phyloP scores from a whole-genome alignment of 2,113 vertebrate genomes.

The Lucifuga dentata region DNA sequence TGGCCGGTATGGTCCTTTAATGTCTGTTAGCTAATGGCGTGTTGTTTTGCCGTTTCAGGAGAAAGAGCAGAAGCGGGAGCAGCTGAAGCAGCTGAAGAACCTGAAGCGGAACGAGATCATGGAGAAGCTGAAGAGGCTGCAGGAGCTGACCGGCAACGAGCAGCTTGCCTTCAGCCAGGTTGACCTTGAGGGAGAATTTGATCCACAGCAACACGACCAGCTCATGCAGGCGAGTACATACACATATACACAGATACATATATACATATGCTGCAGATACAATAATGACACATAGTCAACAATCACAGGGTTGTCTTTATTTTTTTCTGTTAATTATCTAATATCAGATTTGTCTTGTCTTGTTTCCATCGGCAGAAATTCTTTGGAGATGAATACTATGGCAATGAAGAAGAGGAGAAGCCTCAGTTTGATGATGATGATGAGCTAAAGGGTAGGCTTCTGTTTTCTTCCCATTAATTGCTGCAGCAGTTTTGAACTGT shows the following conservation, averaged over 20 bases:
- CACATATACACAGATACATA: not conserved
- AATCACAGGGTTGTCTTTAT: too few species aligned
- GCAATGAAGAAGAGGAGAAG: constrained; percentile 84
- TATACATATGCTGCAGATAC: too few species aligned
- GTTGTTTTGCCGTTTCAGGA: constrained; percentile 77
- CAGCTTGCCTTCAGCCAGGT: constrained; percentile 81
- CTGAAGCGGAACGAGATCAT: constrained; percentile 89
- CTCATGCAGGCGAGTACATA: constrained; percentile 87
- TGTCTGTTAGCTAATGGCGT: not conserved
- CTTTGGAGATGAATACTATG: constrained; percentile 89
- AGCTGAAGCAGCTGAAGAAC: constrained; percentile 93
- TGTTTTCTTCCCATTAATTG: not conserved
- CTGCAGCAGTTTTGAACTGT: not conserved
- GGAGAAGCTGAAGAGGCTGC: constrained; percentile 86
- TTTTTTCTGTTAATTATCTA: too few species aligned
- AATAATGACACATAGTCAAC: not conserved
- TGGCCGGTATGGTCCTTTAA: too few species aligned
- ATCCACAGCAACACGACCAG: constrained; percentile 86
- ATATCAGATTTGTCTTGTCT: too few species aligned
- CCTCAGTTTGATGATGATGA: constrained; percentile 90
- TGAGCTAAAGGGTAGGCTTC: constrained; percentile 81
- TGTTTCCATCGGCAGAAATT: constrained; percentile 79
- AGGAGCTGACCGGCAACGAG: constrained; percentile 86
- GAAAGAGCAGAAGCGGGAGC: constrained; percentile 87
- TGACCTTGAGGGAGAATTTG: constrained; percentile 88